Base-by-base conservation (phyloP, 2,888 invertebrate species). In the Heliconius cydno region DNA sequence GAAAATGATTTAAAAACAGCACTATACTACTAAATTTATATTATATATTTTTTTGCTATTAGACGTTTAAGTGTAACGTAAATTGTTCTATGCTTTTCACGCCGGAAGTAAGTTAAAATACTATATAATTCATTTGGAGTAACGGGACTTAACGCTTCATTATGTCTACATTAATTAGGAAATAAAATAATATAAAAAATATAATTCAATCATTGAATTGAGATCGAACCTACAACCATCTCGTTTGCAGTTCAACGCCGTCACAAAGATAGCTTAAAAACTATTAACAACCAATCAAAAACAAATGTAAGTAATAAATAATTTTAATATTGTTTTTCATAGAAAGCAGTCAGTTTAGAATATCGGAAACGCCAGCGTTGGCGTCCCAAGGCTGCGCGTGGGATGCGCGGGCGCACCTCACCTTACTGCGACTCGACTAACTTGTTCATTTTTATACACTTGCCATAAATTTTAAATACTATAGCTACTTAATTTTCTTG, bases 311-410 rank as follows among this genome's bases (percentile, higher is more conserved):
- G 22, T 34, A 71, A 25, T 25, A 67, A 22, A 67, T 67, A 71
- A 46, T 46, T 25, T 25, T 46, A 46, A 71, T 71, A 77, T 60
- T 5, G 2, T 67, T 78, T 78, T 73, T 73, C 78, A 78, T 78
- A 78, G 78, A 78, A 78, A 78, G 78, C 41, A 77, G 77, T 30
- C n/a, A 57, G 67, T 73, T 60, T 76, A 77, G 79, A 71, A 79
- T 80, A 74, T 82, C 70, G 77, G 79, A 79, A 82, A 77, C 78
- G 74, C 77, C 71, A 28, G 79, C 68, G 81, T 83, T 52, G 80
- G 80, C 77, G 76, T 60, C 70, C 73, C 85, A 86, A 86, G 86
- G 85, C 79, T 82, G 80, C 79, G 85, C 85, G 86, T 85, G 85
- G 86, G 86, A 83, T 81, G 84, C 81, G 83, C 82, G 25, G 84